Conservation (phyloP, 2,797 vertebrate genomes). For the Leptodactylus fallax region DNA sequence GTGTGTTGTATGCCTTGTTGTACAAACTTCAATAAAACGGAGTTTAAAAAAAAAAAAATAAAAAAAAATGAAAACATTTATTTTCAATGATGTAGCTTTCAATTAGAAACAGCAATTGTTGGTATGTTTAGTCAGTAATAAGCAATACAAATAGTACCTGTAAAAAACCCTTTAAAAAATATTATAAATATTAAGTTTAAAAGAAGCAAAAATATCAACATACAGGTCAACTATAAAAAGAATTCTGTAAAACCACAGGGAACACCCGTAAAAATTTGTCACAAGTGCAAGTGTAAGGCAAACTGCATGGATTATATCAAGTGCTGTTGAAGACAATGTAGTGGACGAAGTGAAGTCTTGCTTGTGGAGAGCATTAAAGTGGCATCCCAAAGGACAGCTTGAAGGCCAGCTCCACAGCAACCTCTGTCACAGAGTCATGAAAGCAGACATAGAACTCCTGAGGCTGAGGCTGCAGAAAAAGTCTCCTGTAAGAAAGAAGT, state of each 20-base stretch:
- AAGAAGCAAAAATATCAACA: background rate
- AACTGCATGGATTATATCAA: constrained; percentile 1
- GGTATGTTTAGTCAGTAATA: background rate
- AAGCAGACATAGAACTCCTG: constrained; percentile 97
- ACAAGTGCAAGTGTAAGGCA: constrained; percentile 35
- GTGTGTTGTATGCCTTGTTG: no score
- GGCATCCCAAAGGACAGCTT: constrained; percentile 90
- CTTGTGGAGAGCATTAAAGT: constrained; percentile 69
- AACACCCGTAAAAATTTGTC: constrained; percentile 25
- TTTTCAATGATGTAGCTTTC: constrained; percentile 19
- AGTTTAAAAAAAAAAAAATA: no score
- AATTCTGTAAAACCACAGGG: background rate
- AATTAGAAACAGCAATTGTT: constrained; percentile 23
- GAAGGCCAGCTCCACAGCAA: constrained; percentile 94
- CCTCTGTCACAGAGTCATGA: constrained; percentile 92
- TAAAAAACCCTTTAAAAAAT: constrained; percentile 13
- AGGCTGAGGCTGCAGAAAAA: constrained; percentile 88
- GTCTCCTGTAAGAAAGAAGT: constrained; percentile 79
- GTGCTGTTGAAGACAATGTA: constrained; percentile 9
- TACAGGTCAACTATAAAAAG: background rate
- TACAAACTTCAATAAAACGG: no score
- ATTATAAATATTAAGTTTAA: constrained; percentile 18
- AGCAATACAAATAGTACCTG: background rate
- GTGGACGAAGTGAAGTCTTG: background rate
- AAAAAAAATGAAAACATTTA: constrained; percentile 41